A percentile compares a stretch with the other conserved stretches of the same genome.
phyloP scores from a whole-genome alignment of 2,113 vertebrate species.

The Menidia beryllina region DNA sequence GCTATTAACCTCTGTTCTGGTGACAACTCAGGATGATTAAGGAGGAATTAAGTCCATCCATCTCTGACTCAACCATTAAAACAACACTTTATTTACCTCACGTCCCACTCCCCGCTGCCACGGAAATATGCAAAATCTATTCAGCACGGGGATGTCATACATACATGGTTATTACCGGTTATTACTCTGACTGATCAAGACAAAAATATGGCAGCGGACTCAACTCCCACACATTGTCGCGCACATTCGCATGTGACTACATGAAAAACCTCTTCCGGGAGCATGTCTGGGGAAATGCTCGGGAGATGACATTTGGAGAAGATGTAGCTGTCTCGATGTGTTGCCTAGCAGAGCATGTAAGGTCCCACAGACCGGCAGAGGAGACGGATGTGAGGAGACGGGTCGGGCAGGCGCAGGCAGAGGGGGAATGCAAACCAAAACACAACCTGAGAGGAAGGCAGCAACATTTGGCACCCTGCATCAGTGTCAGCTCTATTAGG shows the following conservation, averaged over 20 bases:
- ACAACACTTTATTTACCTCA: constrained; percentile 29
- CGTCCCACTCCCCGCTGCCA: not conserved
- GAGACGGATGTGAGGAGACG: constrained; percentile 58
- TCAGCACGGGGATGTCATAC: constrained; percentile 7
- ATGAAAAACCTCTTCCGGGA: constrained; percentile 57
- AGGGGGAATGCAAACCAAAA: constrained; percentile 47
- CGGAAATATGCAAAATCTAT: constrained; percentile 29
- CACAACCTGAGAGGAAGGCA: constrained; percentile 26
- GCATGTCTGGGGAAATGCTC: constrained; percentile 51
- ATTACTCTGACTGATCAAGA: constrained; percentile 26
- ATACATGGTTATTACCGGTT: constrained; percentile 15
- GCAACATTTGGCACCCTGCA: constrained; percentile 19
- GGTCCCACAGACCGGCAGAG: constrained; percentile 42
- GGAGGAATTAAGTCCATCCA: constrained; percentile 46
- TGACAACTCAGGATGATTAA: constrained; percentile 61
- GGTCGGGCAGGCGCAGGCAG: constrained; percentile 44
- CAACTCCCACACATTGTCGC: constrained; percentile 10
- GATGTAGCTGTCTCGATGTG: constrained; percentile 63
- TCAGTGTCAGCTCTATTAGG: constrained; percentile 34
- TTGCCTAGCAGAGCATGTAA: constrained; percentile 52
- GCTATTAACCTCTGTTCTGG: constrained; percentile 50
- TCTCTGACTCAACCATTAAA: constrained; percentile 32
- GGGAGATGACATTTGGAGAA: constrained; percentile 68
- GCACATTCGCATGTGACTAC: constrained; percentile 50
- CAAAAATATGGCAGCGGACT: constrained; percentile 22